phyloP scores from a whole-genome alignment of 2,113 vertebrate genomes.

The Chinchilla lanigera region DNA sequence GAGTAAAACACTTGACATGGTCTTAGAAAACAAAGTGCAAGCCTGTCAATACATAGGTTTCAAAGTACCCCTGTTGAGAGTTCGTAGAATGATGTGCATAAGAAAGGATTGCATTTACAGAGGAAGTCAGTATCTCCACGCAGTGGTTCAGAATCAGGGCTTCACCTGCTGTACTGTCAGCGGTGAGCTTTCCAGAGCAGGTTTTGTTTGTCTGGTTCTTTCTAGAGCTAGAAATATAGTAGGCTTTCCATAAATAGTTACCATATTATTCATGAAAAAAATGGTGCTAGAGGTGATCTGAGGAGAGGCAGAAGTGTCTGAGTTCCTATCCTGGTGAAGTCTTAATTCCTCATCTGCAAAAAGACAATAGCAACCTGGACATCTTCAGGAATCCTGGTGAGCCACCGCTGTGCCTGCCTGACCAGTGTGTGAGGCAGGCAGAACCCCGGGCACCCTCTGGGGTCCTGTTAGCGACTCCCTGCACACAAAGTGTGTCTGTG shows the following conservation, averaged over 20 bases:
- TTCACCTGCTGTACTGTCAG: rapidly evolving
- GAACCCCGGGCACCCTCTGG: too few species aligned
- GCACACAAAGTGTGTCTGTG: too few species aligned
- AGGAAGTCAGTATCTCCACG: not conserved
- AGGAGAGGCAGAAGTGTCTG: not conserved
- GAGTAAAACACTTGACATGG: not conserved
- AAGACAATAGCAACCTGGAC: too few species aligned
- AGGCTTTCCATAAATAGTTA: not conserved
- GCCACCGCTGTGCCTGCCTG: too few species aligned
- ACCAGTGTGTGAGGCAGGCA: too few species aligned
- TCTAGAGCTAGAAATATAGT: not conserved
- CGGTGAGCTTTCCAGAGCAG: too few species aligned
- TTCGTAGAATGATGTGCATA: not conserved
- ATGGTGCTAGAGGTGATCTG: not conserved
- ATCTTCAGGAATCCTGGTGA: too few species aligned
- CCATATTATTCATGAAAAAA: not conserved
- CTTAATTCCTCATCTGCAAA: not conserved
- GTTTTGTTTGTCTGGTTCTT: not conserved
- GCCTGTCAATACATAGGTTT: not conserved
- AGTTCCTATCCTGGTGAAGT: not conserved
- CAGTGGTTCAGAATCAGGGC: not conserved
- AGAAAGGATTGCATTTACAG: not conserved
- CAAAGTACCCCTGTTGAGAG: not conserved
- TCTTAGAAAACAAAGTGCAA: not conserved
- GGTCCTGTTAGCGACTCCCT: too few species aligned